These are phyloP conservation scores for Lepidochrysops patricia DNA, from an alignment of 2,888 invertebrate genomes.

Conservation along the genomic window DNA sequence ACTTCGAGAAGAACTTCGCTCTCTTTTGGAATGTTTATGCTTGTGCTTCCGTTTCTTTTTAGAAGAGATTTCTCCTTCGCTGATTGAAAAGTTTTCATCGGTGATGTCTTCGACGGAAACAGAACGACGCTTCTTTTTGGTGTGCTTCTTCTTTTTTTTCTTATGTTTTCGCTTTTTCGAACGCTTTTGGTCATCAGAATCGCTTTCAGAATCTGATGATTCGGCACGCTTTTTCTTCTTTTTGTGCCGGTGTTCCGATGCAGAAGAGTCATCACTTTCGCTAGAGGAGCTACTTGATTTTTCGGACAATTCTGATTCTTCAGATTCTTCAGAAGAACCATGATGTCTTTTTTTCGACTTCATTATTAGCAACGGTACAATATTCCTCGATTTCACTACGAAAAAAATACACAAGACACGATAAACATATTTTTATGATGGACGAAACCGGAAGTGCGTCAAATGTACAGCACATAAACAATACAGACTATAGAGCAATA, in stretches of 20 bases:
- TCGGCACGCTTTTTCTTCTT: conserved; percentile 64
- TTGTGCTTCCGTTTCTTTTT: conserved; percentile 65
- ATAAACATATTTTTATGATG: not conserved
- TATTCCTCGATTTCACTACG: too few relatives aligned
- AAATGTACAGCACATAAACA: not conserved
- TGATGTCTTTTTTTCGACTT: conserved; percentile 62
- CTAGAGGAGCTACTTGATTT: conserved; percentile 59
- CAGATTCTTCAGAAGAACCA: conserved; percentile 58
- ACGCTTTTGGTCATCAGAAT: conserved; percentile 54
- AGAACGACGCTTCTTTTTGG: conserved; percentile 57
- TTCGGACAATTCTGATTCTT: conserved; percentile 50
- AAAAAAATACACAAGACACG: not conserved
- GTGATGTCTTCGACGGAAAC: conserved; percentile 44
- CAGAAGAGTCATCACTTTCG: conserved; percentile 58
- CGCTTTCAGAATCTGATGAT: conserved; percentile 58
- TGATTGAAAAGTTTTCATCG: conserved; percentile 43
- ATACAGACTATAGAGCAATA: too few relatives aligned
- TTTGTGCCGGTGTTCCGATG: conserved; percentile 54
- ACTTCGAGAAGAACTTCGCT: conserved; percentile 43
- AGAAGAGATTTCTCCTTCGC: conserved; percentile 55
- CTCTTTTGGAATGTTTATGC: conserved; percentile 51
- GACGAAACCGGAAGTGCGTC: not conserved
- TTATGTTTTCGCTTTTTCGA: conserved; percentile 67
- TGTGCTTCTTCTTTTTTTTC: conserved; percentile 70
- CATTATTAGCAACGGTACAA: conserved; percentile 32